phyloP scores from a whole-genome alignment of 2,797 vertebrate genomes.

The Huso huso region DNA sequence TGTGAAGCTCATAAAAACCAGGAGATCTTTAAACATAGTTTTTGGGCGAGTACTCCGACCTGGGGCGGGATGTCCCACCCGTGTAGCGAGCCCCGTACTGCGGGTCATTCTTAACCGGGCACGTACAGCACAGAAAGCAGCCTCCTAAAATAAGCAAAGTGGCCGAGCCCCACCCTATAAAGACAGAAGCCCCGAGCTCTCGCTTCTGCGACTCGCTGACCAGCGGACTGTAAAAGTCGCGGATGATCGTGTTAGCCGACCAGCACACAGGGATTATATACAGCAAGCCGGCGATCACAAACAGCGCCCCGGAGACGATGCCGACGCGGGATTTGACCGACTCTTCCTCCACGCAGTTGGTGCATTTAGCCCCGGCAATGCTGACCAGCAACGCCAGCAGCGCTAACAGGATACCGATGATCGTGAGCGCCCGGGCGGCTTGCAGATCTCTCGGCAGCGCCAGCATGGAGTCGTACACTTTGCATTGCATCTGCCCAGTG shows the following conservation, averaged over 20 bases:
- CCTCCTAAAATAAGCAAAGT: conserved; percentile 66
- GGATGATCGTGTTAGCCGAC: conserved; percentile 72
- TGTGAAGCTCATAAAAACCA: no score
- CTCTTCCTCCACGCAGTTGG: conserved; percentile 62
- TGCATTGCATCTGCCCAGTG: conserved; percentile 62
- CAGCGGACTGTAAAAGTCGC: conserved; percentile 71
- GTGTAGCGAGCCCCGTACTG: no score
- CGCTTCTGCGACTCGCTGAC: conserved; percentile 69
- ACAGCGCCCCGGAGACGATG: conserved; percentile 58
- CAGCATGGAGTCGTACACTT: conserved; percentile 76
- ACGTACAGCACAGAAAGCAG: no score
- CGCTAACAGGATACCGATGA: conserved; percentile 61
- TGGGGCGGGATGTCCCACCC: no score
- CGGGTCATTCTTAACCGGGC: no score
- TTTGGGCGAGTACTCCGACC: no score
- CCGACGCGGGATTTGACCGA: conserved; percentile 62
- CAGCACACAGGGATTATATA: conserved; percentile 68
- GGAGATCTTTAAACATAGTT: no score
- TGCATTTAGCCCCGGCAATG: conserved; percentile 67
- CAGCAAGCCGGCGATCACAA: conserved; percentile 63
- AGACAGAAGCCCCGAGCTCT: conserved; percentile 68
- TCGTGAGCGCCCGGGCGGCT: conserved; percentile 63
- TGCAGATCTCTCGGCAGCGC: conserved; percentile 73
- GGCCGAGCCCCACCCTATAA: conserved; percentile 67
- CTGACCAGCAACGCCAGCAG: conserved; percentile 54